Percentiles rank a stretch among this genome's conserved stretches.
Conservation (phyloP, 2,888 invertebrate genomes). For the Diaphora mendica region DNA sequence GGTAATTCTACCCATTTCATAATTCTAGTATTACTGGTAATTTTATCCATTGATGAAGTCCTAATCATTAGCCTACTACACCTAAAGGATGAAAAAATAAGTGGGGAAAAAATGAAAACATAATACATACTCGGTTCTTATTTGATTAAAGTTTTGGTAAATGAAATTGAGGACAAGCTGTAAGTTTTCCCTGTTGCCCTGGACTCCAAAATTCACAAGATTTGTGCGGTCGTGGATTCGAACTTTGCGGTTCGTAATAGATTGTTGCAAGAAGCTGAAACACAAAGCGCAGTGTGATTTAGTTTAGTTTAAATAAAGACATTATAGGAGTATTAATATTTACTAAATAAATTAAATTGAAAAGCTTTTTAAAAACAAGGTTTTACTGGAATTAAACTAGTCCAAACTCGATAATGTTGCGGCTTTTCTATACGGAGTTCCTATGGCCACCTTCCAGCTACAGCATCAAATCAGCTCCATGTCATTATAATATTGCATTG, state of each 20-base stretch:
- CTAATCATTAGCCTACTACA: neutral
- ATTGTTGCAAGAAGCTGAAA: constrained; percentile 82
- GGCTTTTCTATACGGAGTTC: too few relatives aligned
- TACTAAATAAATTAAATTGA: too few relatives aligned
- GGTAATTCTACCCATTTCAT: neutral
- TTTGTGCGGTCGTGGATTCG: constrained; percentile 81
- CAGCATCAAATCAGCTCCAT: too few relatives aligned
- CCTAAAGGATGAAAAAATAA: neutral
- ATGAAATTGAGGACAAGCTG: constrained; percentile 84
- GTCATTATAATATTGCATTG: too few relatives aligned
- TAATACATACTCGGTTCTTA: constrained; percentile 66
- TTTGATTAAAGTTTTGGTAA: constrained; percentile 57
- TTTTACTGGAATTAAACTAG: too few relatives aligned
- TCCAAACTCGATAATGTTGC: too few relatives aligned
- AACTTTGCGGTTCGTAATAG: constrained; percentile 76
- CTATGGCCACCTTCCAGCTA: too few relatives aligned
- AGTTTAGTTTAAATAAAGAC: neutral
- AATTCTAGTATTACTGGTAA: too few relatives aligned
- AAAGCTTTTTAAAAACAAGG: too few relatives aligned
- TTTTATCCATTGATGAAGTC: too few relatives aligned
- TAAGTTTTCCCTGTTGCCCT: constrained; percentile 85
- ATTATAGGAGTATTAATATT: neutral
- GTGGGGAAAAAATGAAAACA: neutral
- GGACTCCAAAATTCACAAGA: constrained; percentile 82
- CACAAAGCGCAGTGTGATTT: neutral